Base-by-base conservation (phyloP, 2,888 invertebrate species). In the Agrotis ipsilon region DNA sequence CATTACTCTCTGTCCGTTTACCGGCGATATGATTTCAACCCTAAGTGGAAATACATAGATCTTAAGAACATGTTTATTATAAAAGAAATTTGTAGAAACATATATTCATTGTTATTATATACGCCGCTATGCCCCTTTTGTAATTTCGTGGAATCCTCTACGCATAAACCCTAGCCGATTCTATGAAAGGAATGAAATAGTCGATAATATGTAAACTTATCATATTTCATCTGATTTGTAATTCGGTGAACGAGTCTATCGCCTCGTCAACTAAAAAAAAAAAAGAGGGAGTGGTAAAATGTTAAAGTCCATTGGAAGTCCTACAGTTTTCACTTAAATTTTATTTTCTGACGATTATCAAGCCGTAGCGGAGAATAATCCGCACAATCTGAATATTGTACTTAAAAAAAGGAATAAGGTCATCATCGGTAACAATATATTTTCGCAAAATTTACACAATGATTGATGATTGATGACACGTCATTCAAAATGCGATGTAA, bases 401-500 rank as follows among this genome's bases (percentile, higher is more conserved):
- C n/a, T 32, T 55, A 32, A n/a, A 16, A 46, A 63, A 65, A 60
- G 13, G 19, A 72, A 78, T 66, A n/a, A 62, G 62, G 52, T 59
- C 66, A 74, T 63, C 18, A 60, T 74, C 32, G 13, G 32, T 43
- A 74, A 58, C 58, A 67, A 73, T 54, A 79, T 46, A 74, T 78
- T 67, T 66, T 72, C 57, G 24, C 48, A 32, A 52, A 72, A 72
- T 65, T 60, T 72, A 72, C 59, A 66, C 59, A 69, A 78, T 78
- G 81, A 85, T 81, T 52, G 75, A 85, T 79, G 74, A 72, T 77
- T 79, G 74, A 72, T 77, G 80, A 69, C 69, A 72, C 63, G 65
- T 66, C 70, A 72, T 82, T 84, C 73, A 69, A 57, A 79, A 84
- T 76, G 70, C 54, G 75, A 82, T 80, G 72, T 72, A 80, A 80